Conservation (phyloP, 2,113 vertebrate genomes). For the Hoplias malabaricus region DNA sequence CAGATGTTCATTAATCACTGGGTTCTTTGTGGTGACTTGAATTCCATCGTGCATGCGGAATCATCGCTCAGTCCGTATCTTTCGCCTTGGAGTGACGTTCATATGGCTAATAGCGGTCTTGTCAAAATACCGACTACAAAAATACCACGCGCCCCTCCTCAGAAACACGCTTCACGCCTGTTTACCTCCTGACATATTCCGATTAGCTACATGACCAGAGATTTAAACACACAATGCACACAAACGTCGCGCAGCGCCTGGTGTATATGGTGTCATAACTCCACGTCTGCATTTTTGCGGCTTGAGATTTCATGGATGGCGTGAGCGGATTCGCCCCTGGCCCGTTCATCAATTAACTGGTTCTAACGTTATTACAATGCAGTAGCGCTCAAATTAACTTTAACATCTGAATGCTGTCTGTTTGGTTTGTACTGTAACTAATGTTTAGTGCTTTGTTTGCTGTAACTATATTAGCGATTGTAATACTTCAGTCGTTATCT, state of each 20-base stretch:
- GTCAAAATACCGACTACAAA: neutral
- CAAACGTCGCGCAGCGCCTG: neutral
- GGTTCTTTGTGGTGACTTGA: constrained; percentile 4
- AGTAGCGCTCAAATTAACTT: too few relatives aligned
- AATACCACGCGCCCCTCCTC: neutral
- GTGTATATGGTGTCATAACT: neutral
- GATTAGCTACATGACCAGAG: neutral
- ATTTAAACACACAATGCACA: neutral
- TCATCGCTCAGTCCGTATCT: neutral
- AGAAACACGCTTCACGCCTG: neutral
- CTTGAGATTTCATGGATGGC: neutral
- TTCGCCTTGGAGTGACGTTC: neutral
- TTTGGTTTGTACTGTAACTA: too few relatives aligned
- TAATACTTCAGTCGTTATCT: too few relatives aligned
- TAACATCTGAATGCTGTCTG: too few relatives aligned
- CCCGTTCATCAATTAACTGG: too few relatives aligned
- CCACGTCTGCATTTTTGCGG: neutral
- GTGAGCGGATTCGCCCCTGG: too few relatives aligned
- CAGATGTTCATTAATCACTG: neutral
- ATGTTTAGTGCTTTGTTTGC: too few relatives aligned
- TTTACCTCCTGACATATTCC: neutral
- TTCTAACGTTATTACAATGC: too few relatives aligned
- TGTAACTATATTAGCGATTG: too few relatives aligned
- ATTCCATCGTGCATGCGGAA: constrained; percentile 1
- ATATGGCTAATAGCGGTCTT: neutral